A percentile compares a stretch with the other conserved stretches of the same genome.
These are phyloP conservation scores for Nothoprocta perdicaria DNA, from an alignment of 2,113 vertebrate genomes.

Conservation along the genomic window DNA sequence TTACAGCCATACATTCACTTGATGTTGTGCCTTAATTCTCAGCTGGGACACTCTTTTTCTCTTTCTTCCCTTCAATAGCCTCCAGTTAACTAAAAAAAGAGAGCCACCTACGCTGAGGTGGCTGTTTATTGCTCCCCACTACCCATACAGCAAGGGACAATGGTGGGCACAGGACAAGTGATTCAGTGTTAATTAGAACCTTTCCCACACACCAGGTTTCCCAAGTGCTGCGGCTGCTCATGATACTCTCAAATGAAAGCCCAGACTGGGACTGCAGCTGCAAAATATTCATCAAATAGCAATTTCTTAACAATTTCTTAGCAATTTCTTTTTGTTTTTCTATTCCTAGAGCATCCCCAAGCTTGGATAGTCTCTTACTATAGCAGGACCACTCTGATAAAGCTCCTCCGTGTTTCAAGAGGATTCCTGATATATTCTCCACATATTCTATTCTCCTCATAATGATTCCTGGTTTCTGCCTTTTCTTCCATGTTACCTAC, in stretches of 20 bases:
- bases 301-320: not conserved
- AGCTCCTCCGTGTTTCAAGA: not conserved
- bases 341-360: not conserved
- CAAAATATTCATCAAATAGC: not conserved
- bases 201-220: constrained; percentile 1
- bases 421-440: not conserved
- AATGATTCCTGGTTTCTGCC: not conserved
- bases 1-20: not conserved
- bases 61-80: not conserved
- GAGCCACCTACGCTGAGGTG: constrained; percentile 5
- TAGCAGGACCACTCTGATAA: not conserved
- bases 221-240: not conserved
- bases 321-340: not conserved
- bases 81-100: constrained; percentile 19
- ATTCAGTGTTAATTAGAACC: constrained; percentile 51
- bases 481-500: not conserved
- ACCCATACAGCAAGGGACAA: fast-evolving
- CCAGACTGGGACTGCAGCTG: not conserved
- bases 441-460: not conserved
- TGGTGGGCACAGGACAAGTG: not conserved
- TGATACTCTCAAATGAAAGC: constrained; percentile 19
- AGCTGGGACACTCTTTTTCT: not conserved
- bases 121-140: not conserved
- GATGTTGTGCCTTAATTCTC: not conserved
- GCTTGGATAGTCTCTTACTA: not conserved